Base-by-base conservation (phyloP, 37 sponge, comb jelly and placozoan genomes). In the Beroe ovata region DNA sequence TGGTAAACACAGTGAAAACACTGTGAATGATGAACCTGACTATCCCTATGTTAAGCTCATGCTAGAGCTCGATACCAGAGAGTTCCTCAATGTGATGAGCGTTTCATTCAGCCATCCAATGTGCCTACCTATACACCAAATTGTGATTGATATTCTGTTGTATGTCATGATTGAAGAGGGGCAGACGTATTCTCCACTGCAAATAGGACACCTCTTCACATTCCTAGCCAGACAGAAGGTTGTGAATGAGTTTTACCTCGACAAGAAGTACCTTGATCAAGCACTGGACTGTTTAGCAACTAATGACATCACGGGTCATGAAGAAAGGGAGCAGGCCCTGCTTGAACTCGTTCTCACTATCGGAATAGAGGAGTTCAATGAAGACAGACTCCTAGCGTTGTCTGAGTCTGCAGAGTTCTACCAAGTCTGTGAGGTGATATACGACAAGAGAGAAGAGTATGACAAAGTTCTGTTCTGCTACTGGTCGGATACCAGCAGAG, bases 121-220 rank as follows among this genome's bases (percentile, higher is more conserved):
- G 84, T 77, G 84, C 47, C 22, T 77, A 77, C 84, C 84, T 42
- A 77, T 77, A 1, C 84, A 77, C 22, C 84, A 77, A 26, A 77
- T 77, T 22, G 84, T 77, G n/a, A 77, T 77, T 77, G 84, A 77
- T 40, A 77, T 77, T 42, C 84, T 77, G 1, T 35, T 77, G 54
- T 36, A 77, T 77, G 84, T 77, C 28, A 77, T 77, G 84, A 77
- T 77, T 42, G 84, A 77, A 23, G 84, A 77, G 47, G 84, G 84
- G 11, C 42, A 42, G 3, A 36, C 26, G 1, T 77, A 77, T 25
- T 32, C 84, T 19, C 84, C 84, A 21, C 54, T 77, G 0, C 84
- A 77, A 36, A 77, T 77, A 28, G 84, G 84, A 8, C 42, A 77
- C 25, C 28, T 77, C 6, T 77, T 77, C 22, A 77, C 84, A 3